Percentiles rank a stretch among this genome's conserved stretches.
phyloP scores from a whole-genome alignment of 1,140 invertebrate genomes.

The Prorops nasuta region DNA sequence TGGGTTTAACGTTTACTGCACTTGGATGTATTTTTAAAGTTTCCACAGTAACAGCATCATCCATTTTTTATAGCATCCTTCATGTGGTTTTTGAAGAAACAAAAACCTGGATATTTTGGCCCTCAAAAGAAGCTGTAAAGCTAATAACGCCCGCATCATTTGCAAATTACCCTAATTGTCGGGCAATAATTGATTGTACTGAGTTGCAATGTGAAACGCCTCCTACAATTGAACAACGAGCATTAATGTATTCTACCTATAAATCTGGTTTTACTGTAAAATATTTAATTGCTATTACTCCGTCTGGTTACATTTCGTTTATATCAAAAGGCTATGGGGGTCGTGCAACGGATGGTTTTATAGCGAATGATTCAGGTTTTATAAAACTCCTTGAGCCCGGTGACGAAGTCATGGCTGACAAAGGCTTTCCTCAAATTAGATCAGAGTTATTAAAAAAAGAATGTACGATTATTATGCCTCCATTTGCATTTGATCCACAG shows the following conservation, averaged over 20 bases:
- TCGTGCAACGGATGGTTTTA: constrained; percentile 35
- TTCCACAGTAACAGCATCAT: too few species aligned
- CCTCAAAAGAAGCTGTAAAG: too few species aligned
- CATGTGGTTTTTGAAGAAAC: too few species aligned
- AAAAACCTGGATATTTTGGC: too few species aligned
- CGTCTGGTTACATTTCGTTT: constrained; percentile 49
- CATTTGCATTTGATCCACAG: constrained; percentile 32
- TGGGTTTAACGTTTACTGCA: too few species aligned
- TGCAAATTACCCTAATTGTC: too few species aligned
- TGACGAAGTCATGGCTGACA: constrained; percentile 41
- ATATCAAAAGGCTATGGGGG: constrained; percentile 48
- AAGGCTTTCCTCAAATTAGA: constrained; percentile 45
- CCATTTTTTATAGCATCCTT: too few species aligned
- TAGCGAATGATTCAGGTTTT: constrained; percentile 39
- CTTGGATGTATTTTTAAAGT: too few species aligned
- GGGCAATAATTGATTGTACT: constrained; percentile 17
- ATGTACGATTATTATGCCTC: constrained; percentile 40
- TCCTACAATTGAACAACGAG: constrained; percentile 21
- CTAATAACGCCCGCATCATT: too few species aligned
- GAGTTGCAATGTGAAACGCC: constrained; percentile 36
- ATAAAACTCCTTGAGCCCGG: constrained; percentile 24
- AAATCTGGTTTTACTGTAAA: constrained; percentile 43
- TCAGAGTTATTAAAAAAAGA: constrained; percentile 24
- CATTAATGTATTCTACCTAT: constrained; percentile 31
- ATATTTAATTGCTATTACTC: constrained; percentile 48